Conservation (phyloP, 1,140 invertebrate genomes). For the Heterodera schachtii region DNA sequence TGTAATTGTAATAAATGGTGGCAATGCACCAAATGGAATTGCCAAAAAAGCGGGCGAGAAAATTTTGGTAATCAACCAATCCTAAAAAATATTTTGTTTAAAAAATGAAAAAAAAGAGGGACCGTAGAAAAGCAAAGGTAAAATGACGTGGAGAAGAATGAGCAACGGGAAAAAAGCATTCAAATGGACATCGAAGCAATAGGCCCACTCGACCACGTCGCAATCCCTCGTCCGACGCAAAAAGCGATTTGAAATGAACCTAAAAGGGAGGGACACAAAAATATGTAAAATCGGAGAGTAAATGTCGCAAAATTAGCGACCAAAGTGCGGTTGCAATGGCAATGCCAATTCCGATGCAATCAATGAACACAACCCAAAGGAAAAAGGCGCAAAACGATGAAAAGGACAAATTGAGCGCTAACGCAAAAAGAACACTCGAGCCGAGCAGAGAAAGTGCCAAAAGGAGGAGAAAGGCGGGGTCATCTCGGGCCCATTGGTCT, state of each 20-base stretch:
- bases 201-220: constrained; percentile 87
- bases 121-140: constrained; percentile 63
- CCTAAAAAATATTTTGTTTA: constrained; percentile 24
- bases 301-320: constrained; percentile 68
- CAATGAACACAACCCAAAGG: constrained; percentile 88
- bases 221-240: constrained; percentile 77
- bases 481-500: constrained; percentile 96
- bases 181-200: constrained; percentile 96
- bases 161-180: constrained; percentile 96
- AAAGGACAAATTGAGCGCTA: constrained; percentile 78
- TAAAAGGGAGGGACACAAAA: constrained; percentile 66
- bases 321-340: constrained; percentile 86
- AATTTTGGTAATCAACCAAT: constrained; percentile 57
- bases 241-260: constrained; percentile 86
- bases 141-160: constrained; percentile 85
- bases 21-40: constrained; percentile 93
- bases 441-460: constrained; percentile 83
- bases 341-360: constrained; percentile 85
- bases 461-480: constrained; percentile 95
- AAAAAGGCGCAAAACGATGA: constrained; percentile 82
- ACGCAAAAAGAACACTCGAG: constrained; percentile 84
- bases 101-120: constrained; percentile 24
- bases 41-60: constrained; percentile 79
- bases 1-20: constrained; percentile 89
- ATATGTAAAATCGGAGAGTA: neutral